Evolutionary conservation across 2,113 vertebrate species (phyloP), one percentile per base, ranked within the genome.

Genomic region (Ia io): DNA sequence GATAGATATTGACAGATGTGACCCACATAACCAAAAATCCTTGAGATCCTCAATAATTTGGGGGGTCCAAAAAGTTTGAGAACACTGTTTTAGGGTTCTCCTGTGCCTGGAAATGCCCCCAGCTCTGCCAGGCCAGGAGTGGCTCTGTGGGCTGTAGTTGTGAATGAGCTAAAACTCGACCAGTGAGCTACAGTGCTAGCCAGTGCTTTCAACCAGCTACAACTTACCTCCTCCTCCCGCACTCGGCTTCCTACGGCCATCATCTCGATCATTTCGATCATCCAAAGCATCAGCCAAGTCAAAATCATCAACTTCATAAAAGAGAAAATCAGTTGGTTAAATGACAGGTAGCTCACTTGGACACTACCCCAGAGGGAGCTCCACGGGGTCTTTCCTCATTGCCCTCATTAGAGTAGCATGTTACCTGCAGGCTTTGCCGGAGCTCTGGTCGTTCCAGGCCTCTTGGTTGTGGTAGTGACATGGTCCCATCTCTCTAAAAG

Each of bases 241-340:
- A 0, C 84, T 90, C 0, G 98, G 94, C 22, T n/a, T 96, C 87
- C 92, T 25, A 35, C 13, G 4, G 20, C 95, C 44, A 32, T 49
- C 6, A 12, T 87, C 97, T 69, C 93, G 90, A 94, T 99, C 99
- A 4, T 99, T 99, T 28, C 56, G 97, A 92, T 99, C 98, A 94
- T 99, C 97, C 78, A 99, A 84, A 61, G 99, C 99, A 97, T 99
- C 99, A 25, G 93, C 20, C 95, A 99, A 98, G 97, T 99, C 85
- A 0, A 99, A 96, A 44, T 71, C 51, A 18, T 32, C 93, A 94
- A 7, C 56, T 97, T 96, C 49, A 73, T 30, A 94, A 83, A 80
- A 28, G 53, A 91, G 65, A 93, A 28, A 88, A 16, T 22, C 16
- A 69, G 63, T 98, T 42, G 44, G 88, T 79, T 90, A 79, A 42